These are phyloP conservation scores for Pocillopora meandrina DNA, from an alignment of 92 coral and sea anemone species.

Conservation along the genomic window DNA sequence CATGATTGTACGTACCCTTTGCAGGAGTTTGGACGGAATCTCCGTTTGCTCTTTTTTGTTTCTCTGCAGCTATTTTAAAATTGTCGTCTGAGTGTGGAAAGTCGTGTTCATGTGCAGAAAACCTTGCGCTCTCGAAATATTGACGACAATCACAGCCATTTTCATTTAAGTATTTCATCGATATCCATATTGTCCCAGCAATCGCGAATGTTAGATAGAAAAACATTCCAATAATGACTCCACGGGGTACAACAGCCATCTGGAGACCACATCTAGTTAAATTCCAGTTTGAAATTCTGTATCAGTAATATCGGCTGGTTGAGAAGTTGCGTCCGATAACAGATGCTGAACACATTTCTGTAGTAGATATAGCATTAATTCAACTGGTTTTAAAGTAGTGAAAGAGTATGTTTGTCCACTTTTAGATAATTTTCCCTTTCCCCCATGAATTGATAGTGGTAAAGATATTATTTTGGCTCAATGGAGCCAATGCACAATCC, in stretches of 20 bases:
- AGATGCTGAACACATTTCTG: background rate
- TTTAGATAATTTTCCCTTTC: background rate
- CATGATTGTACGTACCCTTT: background rate
- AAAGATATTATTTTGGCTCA: background rate
- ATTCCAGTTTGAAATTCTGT: background rate
- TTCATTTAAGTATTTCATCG: constrained; percentile 76
- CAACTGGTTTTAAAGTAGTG: background rate
- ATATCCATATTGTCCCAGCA: constrained; percentile 74
- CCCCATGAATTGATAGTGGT: background rate
- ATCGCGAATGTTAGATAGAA: constrained; percentile 77
- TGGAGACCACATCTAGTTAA: background rate
- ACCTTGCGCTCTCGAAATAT: constrained; percentile 15
- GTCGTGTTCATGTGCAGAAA: constrained; percentile 50
- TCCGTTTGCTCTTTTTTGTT: constrained; percentile 28
- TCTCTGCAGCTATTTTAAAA: background rate
- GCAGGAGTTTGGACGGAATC: background rate
- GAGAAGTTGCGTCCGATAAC: background rate
- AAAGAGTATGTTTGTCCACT: background rate
- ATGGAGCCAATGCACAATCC: background rate
- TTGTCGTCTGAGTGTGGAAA: constrained; percentile 37
- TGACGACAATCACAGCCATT: constrained; percentile 62
- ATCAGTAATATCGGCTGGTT: no score
- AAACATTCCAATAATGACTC: constrained; percentile 58
- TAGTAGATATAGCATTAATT: background rate
- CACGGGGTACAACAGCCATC: constrained; percentile 57